These are phyloP conservation scores for Phthorimaea operculella DNA, from an alignment of 1,140 invertebrate genomes.

Conservation along the genomic window DNA sequence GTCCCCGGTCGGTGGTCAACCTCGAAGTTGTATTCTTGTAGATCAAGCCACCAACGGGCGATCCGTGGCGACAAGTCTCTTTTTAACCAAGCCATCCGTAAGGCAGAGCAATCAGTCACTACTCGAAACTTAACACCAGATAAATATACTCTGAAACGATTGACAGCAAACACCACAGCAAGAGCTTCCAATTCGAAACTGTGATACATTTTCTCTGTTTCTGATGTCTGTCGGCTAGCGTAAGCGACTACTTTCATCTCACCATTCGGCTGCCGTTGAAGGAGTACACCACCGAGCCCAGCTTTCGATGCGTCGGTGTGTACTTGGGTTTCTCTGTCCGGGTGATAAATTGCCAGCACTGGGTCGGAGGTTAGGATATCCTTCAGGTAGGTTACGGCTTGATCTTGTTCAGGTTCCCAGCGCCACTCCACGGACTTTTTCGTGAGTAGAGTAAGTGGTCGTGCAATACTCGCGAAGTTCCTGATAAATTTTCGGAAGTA, in stretches of 20 bases:
- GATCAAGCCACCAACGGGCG: slow-evolving; percentile 26
- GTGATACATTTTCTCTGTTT: slow-evolving; percentile 8
- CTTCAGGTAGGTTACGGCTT: not conserved
- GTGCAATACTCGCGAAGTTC: not conserved
- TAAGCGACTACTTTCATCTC: slow-evolving; percentile 1
- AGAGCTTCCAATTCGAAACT: slow-evolving; percentile 5
- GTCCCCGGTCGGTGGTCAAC: slow-evolving; percentile 26
- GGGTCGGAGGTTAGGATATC: not conserved
- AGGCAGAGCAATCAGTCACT: slow-evolving; percentile 9
- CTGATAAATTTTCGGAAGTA: not conserved
- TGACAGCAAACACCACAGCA: slow-evolving; percentile 6
- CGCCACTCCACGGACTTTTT: not conserved
- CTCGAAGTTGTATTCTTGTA: slow-evolving; percentile 27
- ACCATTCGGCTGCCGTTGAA: slow-evolving; percentile 4
- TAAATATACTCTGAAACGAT: slow-evolving; percentile 6
- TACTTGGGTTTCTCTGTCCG: not conserved
- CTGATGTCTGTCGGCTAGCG: slow-evolving; percentile 8
- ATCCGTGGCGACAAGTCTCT: slow-evolving; percentile 26
- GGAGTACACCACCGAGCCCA: slow-evolving; percentile 5
- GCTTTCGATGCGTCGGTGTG: slow-evolving; percentile 7
- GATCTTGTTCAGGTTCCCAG: not conserved
- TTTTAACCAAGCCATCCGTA: slow-evolving; percentile 6
- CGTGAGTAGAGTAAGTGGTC: not conserved
- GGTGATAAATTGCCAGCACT: not conserved
- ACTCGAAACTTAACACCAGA: slow-evolving; percentile 3